Evolutionary conservation across 2,888 invertebrate genomes (phyloP), one percentile per base, ranked within the genome.

Genomic region (Tolmerus cingulatus): DNA sequence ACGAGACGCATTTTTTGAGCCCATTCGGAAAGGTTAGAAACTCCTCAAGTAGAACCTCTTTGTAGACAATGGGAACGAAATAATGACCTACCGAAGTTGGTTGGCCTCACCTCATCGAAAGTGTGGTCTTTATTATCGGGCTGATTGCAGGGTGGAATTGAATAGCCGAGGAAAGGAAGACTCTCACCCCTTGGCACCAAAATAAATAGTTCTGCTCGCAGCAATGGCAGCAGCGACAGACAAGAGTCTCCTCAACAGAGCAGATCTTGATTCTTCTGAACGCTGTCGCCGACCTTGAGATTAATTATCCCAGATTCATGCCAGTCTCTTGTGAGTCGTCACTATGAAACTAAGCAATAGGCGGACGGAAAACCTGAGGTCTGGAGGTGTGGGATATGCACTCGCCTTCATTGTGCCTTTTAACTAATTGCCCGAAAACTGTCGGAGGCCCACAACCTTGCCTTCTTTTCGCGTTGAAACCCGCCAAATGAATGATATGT

Each of bases 141-240:
- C 37, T 27, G 78, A 40, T 78, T 78, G n/a, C 40, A 40, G 40
- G 40, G 23, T n/a, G 19, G 23, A 78, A 78, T 78, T 78, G 43
- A 78, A 78, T 78, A 46, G 78, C 23, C 19, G n/a, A 78, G 27
- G 40, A 78, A 78, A 78, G 27, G 78, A 78, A 78, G 78, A 43
- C 23, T 78, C 78, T 78, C 78, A 78, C 78, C 78, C 78, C 78
- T 78, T 78, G 78, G 78, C 78, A 78, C 43, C 78, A 78, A 78
- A 78, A 46, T 78, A 43, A 43, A 78, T 78, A 43, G 78, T 78
- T 78, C 78, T 43, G n/a, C 27, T 9, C 12, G 19, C 12, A 66
- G 66, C 23, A 19, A 27, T 27, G 19, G 66, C 23, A n/a, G 8
- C 43, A 78, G 8, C 5, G 16, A 30, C 16, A 78, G 3, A 78